These are phyloP conservation scores for Rhyacophila evoluta DNA, from an alignment of 2,888 invertebrate species.

Conservation along the genomic window DNA sequence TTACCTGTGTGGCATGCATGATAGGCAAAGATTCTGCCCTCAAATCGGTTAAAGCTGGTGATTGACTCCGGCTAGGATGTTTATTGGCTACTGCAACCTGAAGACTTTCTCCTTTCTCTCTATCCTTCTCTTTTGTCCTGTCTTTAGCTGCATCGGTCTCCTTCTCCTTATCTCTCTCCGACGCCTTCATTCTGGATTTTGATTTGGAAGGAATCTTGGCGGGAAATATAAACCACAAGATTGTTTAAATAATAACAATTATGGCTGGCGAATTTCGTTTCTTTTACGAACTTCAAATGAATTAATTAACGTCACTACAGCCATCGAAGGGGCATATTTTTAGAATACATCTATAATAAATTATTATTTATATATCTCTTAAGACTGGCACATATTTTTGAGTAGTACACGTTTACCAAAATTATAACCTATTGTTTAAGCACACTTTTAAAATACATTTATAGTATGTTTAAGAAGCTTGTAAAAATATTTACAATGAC, in stretches of 20 bases:
- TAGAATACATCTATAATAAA: neutral
- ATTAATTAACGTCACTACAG: neutral
- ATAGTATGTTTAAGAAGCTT: neutral
- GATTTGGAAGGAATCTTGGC: conserved; percentile 54
- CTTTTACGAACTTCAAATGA: neutral
- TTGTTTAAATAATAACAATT: neutral
- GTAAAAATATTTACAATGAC: neutral
- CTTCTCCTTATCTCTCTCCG: conserved; percentile 42
- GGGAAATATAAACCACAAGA: neutral
- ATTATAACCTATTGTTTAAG: neutral
- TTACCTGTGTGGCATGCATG: conserved; percentile 61
- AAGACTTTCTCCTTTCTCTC: conserved; percentile 63
- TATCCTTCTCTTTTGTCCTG: conserved; percentile 44
- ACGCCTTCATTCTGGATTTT: conserved; percentile 47
- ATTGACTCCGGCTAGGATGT: conserved; percentile 74
- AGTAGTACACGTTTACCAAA: neutral
- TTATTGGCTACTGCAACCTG: conserved; percentile 68
- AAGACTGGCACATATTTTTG: neutral
- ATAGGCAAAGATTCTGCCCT: conserved; percentile 67
- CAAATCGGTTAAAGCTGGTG: conserved; percentile 69
- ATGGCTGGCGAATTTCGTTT: neutral
- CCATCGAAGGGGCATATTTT: neutral
- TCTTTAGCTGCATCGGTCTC: conserved; percentile 47
- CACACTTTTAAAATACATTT: neutral
- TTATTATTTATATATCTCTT: neutral